Evolutionary conservation across 1,140 invertebrate species (phyloP), one percentile per base, ranked within the genome.

Genomic region (Pemphigus obesinymphae): DNA sequence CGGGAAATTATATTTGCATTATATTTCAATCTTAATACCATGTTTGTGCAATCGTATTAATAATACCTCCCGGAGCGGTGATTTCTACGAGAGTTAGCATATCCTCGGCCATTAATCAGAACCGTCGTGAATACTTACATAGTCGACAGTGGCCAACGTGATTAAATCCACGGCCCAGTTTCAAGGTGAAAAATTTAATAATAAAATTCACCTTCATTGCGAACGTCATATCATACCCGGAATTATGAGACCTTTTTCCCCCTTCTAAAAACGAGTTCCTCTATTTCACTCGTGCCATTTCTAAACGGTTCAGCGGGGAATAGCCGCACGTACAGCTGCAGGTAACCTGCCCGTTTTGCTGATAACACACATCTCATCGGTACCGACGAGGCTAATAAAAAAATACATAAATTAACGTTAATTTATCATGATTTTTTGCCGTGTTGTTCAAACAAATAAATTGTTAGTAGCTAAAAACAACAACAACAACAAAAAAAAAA

Each of bases 231-330:
- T 29, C 40, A 23, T 48, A 72, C 70, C 13, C 15, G 13, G 7
- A 2, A 8, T 17, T 20, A 17, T 29, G 34, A 11, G 1, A 20
- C 50, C 63, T 3, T 13, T 15, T 40, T 34, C 20, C 31, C 20
- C 7, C 17, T 17, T 45, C 1, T 5, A 11, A 0, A 17, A 72
- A 72, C 43, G n/a, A 3, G 31, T 72, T 72, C 13, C 43, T 48
- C 43, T 48, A 29, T 72, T 72, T 48, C 26, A 17, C 11, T 29
- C 40, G 68, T 29, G 23, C 40, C 70, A 34, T 72, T 72, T 55
- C 31, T 72, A 48, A 72, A 72, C 26, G 70, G 43, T 48, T 10
- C 70, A 48, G 40, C 48, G 20, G 70, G 70, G 70, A 72, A 72
- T 72, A 48, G 23, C 17, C 43, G 13, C 66, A 26, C 66, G 66